Base-by-base conservation (phyloP, 1,140 invertebrate genomes). In the Dolichoris vasculosae region DNA sequence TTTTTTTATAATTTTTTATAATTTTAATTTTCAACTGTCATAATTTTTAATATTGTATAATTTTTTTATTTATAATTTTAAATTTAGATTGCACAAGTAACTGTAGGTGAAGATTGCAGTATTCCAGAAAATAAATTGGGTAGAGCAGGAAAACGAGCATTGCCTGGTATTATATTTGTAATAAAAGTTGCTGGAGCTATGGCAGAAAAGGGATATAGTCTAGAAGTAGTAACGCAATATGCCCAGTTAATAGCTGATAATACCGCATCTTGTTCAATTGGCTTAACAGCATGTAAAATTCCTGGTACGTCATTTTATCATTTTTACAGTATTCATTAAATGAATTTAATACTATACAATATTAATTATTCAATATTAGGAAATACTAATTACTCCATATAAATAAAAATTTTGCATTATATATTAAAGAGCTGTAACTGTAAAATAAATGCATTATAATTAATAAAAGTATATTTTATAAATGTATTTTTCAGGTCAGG, bases 111-210 rank as follows among this genome's bases (percentile, higher is more conserved):
- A 87, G 96, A 97, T 89, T 96, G 96, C 80, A 96, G 92, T 75
- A 93, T 94, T 85, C 92, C 96, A 0, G 93, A 95, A 6, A 91
- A 93, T 69, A 92, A 95, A 55, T 94, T 95, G 88, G 91, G 93
- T 76, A 94, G 94, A 64, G 94, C 94, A 77, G 97, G 97, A 0
- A 94, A 96, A 81, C 93, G 97, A 87, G 97, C 97, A 30, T 94
- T 98, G 87, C 95, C 95, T 89, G 97, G 97, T 9, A 94, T 96
- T 71, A 88, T 97, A 1, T 94, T 97, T 43, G 92, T 97, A 48
- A 95, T 95, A 84, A 97, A 97, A 95, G 95, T 97, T 87, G 95
- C 95, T 55, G 97, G 97, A 75, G 95, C 96, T 17, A 90, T 98
- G 91, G 94, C 97, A 2, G 94, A 95, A 83, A 93, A 93, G 86